phyloP scores from a whole-genome alignment of 64 coral and sea anemone species.

The Actinia equina region DNA sequence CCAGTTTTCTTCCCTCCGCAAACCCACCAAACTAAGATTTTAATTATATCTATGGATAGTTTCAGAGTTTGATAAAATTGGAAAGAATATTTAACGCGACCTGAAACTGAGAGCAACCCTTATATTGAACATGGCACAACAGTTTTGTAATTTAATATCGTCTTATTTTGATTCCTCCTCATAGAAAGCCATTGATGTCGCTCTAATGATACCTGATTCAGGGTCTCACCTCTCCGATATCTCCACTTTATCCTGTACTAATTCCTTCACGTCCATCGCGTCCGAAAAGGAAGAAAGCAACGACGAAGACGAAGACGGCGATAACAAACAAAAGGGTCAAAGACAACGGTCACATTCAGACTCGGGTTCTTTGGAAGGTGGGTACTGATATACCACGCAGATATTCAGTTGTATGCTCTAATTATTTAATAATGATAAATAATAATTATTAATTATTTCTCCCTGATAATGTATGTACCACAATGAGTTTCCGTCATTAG shows the following conservation, averaged over 20 bases:
- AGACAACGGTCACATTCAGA: conserved; percentile 52
- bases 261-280: background rate
- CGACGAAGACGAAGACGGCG: conserved; percentile 17
- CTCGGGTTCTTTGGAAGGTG: conserved; percentile 42
- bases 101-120: background rate
- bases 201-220: background rate
- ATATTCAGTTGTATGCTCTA: too few relatives aligned
- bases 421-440: too few relatives aligned
- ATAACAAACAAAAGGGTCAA: conserved; percentile 4
- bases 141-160: too few relatives aligned
- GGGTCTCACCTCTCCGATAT: background rate
- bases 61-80: too few relatives aligned
- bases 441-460: too few relatives aligned
- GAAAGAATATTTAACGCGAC: too few relatives aligned
- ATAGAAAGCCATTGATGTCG: conserved; percentile 1
- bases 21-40: too few relatives aligned
- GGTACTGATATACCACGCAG: background rate
- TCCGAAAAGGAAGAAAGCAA: background rate
- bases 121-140: too few relatives aligned
- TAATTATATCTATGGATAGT: too few relatives aligned
- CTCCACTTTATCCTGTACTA: background rate
- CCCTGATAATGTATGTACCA: too few relatives aligned
- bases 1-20: too few relatives aligned
- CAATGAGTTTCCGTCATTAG: too few relatives aligned
- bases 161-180: background rate